phyloP scores from a whole-genome alignment of 2,797 vertebrate species.

The Parauchenoglanis ngamensis region DNA sequence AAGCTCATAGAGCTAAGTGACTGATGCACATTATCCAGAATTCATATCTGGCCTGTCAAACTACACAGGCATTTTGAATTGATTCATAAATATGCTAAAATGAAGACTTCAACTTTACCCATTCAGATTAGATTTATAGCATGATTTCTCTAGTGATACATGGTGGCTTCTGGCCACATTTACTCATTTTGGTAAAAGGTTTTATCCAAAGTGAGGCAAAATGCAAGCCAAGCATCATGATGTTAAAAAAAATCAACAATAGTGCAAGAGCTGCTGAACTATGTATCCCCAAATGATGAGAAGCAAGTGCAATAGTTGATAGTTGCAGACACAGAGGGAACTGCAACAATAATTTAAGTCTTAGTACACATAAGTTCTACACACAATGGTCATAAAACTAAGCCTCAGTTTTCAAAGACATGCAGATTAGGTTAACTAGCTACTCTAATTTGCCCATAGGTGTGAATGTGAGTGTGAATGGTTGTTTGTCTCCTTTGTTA shows the following conservation, averaged over 20 bases:
- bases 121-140: neutral
- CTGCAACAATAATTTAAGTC: neutral
- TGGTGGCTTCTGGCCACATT: neutral
- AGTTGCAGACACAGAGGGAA: neutral
- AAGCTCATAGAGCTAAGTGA: neutral
- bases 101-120: neutral
- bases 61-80: neutral
- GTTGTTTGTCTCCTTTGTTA: no score
- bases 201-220: neutral
- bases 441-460: no score
- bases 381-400: neutral
- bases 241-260: neutral
- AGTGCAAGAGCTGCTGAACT: neutral
- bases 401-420: neutral
- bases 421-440: no score
- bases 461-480: no score
- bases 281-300: neutral
- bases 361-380: neutral
- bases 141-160: neutral
- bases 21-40: slow-evolving; percentile 15
- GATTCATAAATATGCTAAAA: slow-evolving; percentile 30
- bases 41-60: slow-evolving; percentile 28
- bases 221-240: neutral
- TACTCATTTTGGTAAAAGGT: neutral
- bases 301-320: neutral